phyloP scores from a whole-genome alignment of 2,113 vertebrate genomes.

The Oryzias woworae region DNA sequence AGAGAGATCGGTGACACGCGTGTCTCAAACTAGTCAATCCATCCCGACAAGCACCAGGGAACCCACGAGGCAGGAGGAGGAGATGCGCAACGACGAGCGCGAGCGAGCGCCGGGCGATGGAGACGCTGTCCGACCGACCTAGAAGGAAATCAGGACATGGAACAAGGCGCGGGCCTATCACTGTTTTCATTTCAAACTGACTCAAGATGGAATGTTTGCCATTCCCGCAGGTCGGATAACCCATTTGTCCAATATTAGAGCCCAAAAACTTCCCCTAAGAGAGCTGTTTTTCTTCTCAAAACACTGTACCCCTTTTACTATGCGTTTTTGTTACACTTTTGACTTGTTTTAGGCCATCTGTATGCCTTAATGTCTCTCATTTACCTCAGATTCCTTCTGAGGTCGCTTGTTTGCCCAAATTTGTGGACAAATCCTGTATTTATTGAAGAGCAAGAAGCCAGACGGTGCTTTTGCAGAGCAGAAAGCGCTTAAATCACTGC shows the following conservation, averaged over 20 bases:
- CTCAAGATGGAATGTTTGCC: conserved; percentile 49
- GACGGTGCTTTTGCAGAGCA: conserved; percentile 33
- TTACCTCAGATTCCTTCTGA: conserved; percentile 51
- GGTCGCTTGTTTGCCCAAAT: conserved; percentile 41
- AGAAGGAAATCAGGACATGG: conserved; percentile 36
- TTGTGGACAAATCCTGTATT: conserved; percentile 26
- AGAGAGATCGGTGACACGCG: conserved; percentile 31
- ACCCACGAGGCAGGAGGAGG: conserved; percentile 2
- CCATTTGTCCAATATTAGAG: conserved; percentile 32
- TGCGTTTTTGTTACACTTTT: conserved; percentile 19
- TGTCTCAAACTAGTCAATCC: conserved; percentile 18
- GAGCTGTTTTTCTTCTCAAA: conserved; percentile 34
- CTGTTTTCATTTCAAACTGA: conserved; percentile 7
- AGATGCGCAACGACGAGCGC: conserved; percentile 8
- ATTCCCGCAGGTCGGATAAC: conserved; percentile 70
- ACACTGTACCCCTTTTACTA: conserved; percentile 48
- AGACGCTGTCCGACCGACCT: conserved; percentile 33
- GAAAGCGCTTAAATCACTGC: conserved; percentile 46
- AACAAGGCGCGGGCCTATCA: conserved; percentile 20
- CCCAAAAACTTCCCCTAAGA: conserved; percentile 22
- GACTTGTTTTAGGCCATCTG: conserved; percentile 52
- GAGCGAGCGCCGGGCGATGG: conserved; percentile 33
- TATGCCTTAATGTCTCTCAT: conserved; percentile 74
- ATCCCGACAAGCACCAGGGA: conserved; percentile 9
- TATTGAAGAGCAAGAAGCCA: conserved; percentile 22